A percentile compares a stretch with the other conserved stretches of the same genome.
phyloP scores from a whole-genome alignment of 2,113 vertebrate species.

The Suricata suricatta region DNA sequence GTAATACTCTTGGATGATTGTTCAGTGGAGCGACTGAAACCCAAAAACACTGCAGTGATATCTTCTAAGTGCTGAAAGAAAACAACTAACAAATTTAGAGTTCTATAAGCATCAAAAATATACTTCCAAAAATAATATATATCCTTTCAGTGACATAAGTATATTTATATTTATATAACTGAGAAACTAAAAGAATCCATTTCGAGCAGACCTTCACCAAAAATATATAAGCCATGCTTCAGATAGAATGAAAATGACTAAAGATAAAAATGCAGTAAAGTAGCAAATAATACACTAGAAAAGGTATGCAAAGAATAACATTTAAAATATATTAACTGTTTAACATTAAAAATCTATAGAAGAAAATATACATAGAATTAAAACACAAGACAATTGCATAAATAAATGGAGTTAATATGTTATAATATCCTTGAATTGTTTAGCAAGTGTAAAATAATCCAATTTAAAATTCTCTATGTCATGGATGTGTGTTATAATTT shows the following conservation, averaged over 20 bases:
- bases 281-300: background rate
- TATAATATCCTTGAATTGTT: background rate
- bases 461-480: background rate
- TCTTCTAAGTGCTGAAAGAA: background rate
- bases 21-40: background rate
- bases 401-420: background rate
- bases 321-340: background rate
- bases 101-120: background rate
- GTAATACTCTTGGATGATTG: background rate
- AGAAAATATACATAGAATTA: background rate
- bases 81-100: background rate
- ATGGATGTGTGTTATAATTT: background rate
- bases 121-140: background rate
- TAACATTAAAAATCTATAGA: background rate
- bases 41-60: background rate
- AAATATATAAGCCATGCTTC: background rate
- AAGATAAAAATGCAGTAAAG: background rate
- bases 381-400: background rate
- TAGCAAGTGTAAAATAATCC: background rate
- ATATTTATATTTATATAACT: background rate
- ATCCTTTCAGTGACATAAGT: background rate
- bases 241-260: background rate
- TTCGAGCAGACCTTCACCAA: background rate
- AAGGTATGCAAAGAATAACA: background rate
- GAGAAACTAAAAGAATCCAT: background rate